Evolutionary conservation across 1,140 invertebrate genomes (phyloP).

Genomic region (Helicoverpa zea): DNA sequence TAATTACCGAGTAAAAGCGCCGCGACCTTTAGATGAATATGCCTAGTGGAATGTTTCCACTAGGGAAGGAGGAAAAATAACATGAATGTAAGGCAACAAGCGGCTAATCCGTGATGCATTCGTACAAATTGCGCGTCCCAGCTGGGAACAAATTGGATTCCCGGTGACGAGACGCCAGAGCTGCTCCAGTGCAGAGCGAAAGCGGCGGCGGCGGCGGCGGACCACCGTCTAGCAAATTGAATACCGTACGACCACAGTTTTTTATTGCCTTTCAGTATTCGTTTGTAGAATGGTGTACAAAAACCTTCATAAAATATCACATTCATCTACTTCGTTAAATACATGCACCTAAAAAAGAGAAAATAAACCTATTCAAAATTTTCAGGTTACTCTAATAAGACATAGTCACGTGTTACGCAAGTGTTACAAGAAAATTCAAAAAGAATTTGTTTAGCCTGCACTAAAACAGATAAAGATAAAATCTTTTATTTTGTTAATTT

Average conservation of each 20-base stretch:
- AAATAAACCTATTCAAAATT: no score
- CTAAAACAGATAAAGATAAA: neutral
- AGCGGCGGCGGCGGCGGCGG: neutral
- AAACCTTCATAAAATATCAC: neutral
- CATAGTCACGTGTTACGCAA: no score
- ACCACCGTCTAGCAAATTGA: conserved; percentile 31
- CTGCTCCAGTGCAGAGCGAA: neutral
- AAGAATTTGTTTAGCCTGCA: neutral
- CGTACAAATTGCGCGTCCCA: conserved; percentile 56
- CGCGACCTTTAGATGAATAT: conserved; percentile 28
- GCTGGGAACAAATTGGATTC: conserved; percentile 61
- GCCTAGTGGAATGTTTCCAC: conserved; percentile 12
- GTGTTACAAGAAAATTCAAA: no score
- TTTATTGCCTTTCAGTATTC: neutral
- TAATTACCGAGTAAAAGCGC: conserved; percentile 9
- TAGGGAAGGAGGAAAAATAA: conserved; percentile 14
- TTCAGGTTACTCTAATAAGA: no score
- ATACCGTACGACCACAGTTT: conserved; percentile 5
- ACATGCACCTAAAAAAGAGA: no score
- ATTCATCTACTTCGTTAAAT: neutral
- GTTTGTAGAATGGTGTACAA: neutral
- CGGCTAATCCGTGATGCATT: conserved; percentile 56
- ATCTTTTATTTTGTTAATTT: conserved; percentile 15
- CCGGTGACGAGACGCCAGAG: conserved; percentile 38
- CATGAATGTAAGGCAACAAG: conserved; percentile 36